Evolutionary conservation across 1,140 invertebrate genomes (phyloP).

Genomic region (Neodiprion virginianus): DNA sequence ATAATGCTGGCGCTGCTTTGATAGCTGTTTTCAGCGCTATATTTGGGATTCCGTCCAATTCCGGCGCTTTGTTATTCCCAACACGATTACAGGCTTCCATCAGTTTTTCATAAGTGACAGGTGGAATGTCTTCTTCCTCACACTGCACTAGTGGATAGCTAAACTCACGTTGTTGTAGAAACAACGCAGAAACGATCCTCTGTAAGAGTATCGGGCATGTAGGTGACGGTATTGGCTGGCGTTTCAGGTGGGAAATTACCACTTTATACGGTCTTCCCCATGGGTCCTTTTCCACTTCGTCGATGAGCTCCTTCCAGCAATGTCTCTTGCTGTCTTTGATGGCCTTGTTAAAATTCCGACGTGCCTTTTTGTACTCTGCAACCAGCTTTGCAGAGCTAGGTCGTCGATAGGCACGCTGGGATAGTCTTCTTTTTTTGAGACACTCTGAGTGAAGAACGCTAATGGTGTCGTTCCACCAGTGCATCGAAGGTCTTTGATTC

Average conservation of each 20-base stretch:
- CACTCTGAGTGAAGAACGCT: constrained; percentile 9
- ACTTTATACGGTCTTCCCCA: constrained; percentile 34
- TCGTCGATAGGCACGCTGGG: neutral
- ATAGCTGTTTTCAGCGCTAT: constrained; percentile 20
- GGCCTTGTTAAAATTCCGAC: neutral
- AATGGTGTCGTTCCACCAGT: neutral
- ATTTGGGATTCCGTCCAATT: constrained; percentile 26
- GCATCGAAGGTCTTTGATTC: neutral
- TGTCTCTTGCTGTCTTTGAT: constrained; percentile 22
- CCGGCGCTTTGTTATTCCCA: constrained; percentile 28
- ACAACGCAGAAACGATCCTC: constrained; percentile 10
- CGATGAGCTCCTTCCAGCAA: constrained; percentile 29
- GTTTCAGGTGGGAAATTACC: constrained; percentile 26
- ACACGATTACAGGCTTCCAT: constrained; percentile 15
- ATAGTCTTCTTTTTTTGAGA: neutral
- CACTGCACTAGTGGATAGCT: neutral
- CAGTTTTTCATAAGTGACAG: constrained; percentile 25
- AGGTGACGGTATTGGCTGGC: constrained; percentile 13
- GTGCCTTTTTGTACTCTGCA: constrained; percentile 6
- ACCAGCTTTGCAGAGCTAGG: neutral
- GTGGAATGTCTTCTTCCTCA: neutral
- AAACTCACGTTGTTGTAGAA: neutral
- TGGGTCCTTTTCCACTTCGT: constrained; percentile 31
- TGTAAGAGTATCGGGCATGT: constrained; percentile 3
- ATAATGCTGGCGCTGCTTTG: neutral